Base-by-base conservation (phyloP, 1,140 invertebrate genomes). In the Homarus americanus region DNA sequence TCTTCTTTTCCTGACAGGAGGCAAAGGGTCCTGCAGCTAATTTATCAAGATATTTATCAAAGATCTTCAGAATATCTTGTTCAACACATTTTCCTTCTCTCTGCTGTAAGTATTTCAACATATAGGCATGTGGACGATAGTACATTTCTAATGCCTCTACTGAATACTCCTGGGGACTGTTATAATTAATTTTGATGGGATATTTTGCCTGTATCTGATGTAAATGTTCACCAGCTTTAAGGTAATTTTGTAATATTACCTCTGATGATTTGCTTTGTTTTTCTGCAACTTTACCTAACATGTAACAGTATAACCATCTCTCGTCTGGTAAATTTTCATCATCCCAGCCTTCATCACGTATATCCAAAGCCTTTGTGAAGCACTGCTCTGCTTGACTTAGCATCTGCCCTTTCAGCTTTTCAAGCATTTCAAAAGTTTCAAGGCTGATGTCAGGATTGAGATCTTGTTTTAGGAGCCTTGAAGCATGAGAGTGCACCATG, bases 231-330 rank as follows among this genome's bases (percentile, higher is more conserved):
- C 88, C 94, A 94, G 82, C 94, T 84, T 91, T 34, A 92, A 92
- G 94, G 93, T 98, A 99, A 94, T 97, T 96, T 91, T 96, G 95
- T 28, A 98, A 94, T 94, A 96, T 98, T 41, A 96, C 94, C n/a
- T 95, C 95, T 0, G 97, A 96, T 91, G 96, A 95, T 92, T 96
- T 96, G 87, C 96, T 96, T 88, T 96, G 95, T 93, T 98, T 98
- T 94, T 98, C 97, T 0, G 96, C 95, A 75, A 98, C 96, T 96
- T 99, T 99, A 0, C 97, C 98, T 34, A 98, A 95, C 97, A 99
- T 98, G 93, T 98, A 99, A 93, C 98, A 97, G 93, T 97, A 96
- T 20, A 98, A 94, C 98, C 98, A 99, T 75, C 96, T 94, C 93
- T 98, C 97, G 93, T 98, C 97, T 49, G 96, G 95, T 82, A 96